Evolutionary conservation across 2,113 vertebrate genomes (phyloP).

Genomic region (Smithornis capensis): DNA sequence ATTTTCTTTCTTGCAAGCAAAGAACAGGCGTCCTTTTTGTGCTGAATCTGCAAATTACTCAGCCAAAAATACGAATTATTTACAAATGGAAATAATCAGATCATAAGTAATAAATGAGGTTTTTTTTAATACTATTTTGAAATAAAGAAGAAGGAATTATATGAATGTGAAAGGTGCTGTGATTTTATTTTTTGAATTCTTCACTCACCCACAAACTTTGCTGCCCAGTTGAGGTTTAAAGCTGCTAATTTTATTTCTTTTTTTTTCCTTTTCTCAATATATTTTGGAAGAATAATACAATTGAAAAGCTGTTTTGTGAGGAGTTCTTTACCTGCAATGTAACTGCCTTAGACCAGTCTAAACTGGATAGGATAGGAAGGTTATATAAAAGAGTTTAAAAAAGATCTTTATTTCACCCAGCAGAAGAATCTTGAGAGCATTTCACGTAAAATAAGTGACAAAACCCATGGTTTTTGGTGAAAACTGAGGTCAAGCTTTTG

Average conservation of each 20-base stretch:
- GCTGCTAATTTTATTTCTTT: not conserved
- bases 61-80: not conserved
- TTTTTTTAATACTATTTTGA: not conserved
- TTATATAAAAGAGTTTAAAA: not conserved
- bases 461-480: not conserved
- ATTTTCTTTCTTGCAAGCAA: not conserved
- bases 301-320: not conserved
- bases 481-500: not conserved
- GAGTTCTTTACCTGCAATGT: not conserved
- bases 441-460: not conserved
- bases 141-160: not conserved
- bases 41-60: not conserved
- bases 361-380: not conserved
- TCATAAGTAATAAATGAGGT: not conserved
- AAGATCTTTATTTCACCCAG: not conserved
- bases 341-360: not conserved
- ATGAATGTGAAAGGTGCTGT: not conserved
- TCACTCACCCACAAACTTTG: rapidly evolving
- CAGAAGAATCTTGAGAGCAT: not conserved
- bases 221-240: not conserved
- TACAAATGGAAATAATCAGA: slow-evolving; percentile 10
- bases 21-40: not conserved
- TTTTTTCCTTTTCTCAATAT: not conserved
- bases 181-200: not conserved
- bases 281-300: not conserved